Evolutionary conservation across 2,113 vertebrate species (phyloP), one percentile per base, ranked within the genome.

Genomic region (Calypte anna): DNA sequence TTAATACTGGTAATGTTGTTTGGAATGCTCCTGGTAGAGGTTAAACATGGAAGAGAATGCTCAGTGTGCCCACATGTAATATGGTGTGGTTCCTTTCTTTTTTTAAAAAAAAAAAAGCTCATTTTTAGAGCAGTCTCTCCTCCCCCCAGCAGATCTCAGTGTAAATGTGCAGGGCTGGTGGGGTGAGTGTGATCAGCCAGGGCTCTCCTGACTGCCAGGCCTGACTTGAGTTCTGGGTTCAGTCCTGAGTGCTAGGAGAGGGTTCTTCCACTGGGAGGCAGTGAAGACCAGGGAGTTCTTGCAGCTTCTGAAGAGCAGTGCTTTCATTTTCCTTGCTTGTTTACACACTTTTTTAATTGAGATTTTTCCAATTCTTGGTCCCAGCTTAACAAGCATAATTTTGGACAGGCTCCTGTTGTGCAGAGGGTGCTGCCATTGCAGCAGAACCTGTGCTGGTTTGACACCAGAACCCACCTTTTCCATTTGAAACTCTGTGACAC

Each of bases 221-320:
- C 40, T 40, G 40, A 40, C 40, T 40, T 48, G 9, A 22, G 46
- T 48, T 48, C 46, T 48, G 23, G 16, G 21, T 54, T n/a, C 6
- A 19, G 67, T 58, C 21, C 28, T 64, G 54, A 46, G 28, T 48
- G 23, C 64, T 36, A 19, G 10, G 15, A 14, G 20, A 59, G 61
- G 53, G 12, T 63, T 86, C 88, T 44, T 44, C 88, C 92, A 62
- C 58, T 73, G 77, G 88, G 94, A 94, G 95, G 78, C 89, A 85
- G 91, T 86, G 51, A 61, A 88, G 73, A 38, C 79, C 54, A 43
- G 25, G 54, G 76, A 82, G 58, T 70, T 79, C 54, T 74, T 93
- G 55, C n/a, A 89, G 48, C 77, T 74, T 50, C 48, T 80, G 23
- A 84, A 54, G 79, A 64, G 63, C 81, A 92, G 73, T 46, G n/a